Evolutionary conservation across 2,113 vertebrate genomes (phyloP).

Genomic region (Sinocyclocheilus rhinocerous): DNA sequence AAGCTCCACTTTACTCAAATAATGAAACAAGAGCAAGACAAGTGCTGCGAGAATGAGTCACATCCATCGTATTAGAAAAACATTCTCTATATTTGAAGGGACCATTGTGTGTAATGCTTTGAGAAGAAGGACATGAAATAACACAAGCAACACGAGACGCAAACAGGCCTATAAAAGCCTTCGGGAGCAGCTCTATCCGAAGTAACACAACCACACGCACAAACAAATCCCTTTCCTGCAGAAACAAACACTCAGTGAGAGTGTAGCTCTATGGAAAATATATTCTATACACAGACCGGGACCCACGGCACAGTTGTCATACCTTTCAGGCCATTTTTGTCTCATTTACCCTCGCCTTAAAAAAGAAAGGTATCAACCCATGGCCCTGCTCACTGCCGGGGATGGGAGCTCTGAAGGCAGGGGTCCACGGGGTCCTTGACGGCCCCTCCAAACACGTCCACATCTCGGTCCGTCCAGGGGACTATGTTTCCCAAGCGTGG

Average conservation of each 20-base stretch:
- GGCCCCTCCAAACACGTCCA: slow-evolving; percentile 90
- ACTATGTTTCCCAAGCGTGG: slow-evolving; percentile 84
- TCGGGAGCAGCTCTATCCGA: slow-evolving; percentile 60
- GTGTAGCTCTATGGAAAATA: slow-evolving; percentile 33
- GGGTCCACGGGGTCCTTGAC: slow-evolving; percentile 82
- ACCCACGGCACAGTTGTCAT: background rate
- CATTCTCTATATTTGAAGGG: slow-evolving; percentile 13
- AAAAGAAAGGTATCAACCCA: background rate
- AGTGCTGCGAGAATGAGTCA: slow-evolving; percentile 4
- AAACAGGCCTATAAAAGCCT: slow-evolving; percentile 55
- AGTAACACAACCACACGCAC: slow-evolving; percentile 32
- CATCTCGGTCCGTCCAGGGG: slow-evolving; percentile 88
- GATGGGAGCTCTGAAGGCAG: slow-evolving; percentile 76
- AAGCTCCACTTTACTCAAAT: slow-evolving; percentile 27
- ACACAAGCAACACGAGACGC: slow-evolving; percentile 51
- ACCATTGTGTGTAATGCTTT: background rate
- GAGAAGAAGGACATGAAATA: slow-evolving; percentile 14
- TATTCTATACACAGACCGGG: slow-evolving; percentile 3
- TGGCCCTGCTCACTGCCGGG: slow-evolving; percentile 76
- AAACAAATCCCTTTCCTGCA: slow-evolving; percentile 14
- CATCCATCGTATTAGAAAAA: background rate
- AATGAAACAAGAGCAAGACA: slow-evolving; percentile 13
- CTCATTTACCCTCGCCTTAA: background rate
- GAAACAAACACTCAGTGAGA: slow-evolving; percentile 16
- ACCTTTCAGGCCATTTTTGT: background rate